Evolutionary conservation across 2,113 vertebrate genomes (phyloP).

Genomic region (Melierax canorus): DNA sequence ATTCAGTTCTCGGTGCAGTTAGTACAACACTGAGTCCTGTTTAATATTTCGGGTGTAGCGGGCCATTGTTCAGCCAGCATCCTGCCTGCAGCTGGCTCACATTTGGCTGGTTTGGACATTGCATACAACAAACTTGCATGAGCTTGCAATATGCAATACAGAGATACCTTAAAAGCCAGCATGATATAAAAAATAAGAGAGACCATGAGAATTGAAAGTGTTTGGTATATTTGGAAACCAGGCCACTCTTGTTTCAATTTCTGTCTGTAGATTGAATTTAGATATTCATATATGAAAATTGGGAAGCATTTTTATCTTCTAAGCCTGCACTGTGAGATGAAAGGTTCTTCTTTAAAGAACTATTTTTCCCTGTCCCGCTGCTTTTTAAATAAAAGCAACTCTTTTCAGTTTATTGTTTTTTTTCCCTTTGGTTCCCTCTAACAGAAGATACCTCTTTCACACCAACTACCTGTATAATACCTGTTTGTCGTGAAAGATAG

Average conservation of each 20-base stretch:
- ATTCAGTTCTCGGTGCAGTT: background rate
- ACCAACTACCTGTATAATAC: background rate
- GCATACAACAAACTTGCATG: background rate
- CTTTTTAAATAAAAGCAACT: constrained; percentile 8
- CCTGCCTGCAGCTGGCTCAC: background rate
- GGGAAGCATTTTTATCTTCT: constrained; percentile 45
- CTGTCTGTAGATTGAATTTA: constrained; percentile 50
- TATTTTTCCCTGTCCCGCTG: constrained; percentile 1
- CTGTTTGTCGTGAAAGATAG: background rate
- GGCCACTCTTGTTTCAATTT: constrained; percentile 39
- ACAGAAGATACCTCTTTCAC: background rate
- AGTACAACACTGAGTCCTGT: background rate
- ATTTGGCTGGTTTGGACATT: background rate
- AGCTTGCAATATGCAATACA: background rate
- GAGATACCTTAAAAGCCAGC: background rate
- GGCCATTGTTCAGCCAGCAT: background rate
- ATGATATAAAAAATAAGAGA: background rate
- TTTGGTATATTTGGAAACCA: background rate
- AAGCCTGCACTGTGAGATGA: constrained; percentile 36
- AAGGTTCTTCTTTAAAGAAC: constrained; percentile 32
- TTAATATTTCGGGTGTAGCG: background rate
- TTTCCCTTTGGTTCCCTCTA: background rate
- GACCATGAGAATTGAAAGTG: background rate
- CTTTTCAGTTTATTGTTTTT: background rate
- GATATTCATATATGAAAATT: constrained; percentile 52